Percentiles rank a stretch among this genome's conserved stretches.
Evolutionary conservation across 2,113 vertebrate genomes (phyloP).

Genomic region (Acrocephalus kingi): DNA sequence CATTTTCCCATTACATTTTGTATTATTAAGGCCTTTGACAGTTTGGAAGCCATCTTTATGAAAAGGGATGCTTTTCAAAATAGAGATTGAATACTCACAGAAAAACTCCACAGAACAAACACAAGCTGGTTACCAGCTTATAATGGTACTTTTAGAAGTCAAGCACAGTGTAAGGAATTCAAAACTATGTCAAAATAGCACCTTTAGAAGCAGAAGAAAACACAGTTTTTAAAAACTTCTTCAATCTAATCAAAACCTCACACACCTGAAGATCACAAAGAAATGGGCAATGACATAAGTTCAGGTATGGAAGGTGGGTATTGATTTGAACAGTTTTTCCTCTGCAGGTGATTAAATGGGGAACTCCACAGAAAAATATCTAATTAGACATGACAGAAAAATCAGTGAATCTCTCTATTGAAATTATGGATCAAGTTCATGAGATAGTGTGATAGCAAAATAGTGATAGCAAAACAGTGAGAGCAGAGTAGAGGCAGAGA

Average conservation of each 20-base stretch:
- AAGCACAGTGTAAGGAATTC: slow-evolving; percentile 46
- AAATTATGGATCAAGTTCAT: background rate
- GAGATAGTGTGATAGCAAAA: background rate
- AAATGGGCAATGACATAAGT: background rate
- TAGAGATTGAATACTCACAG: background rate
- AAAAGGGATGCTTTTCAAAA: background rate
- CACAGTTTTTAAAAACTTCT: background rate
- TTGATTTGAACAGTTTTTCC: background rate
- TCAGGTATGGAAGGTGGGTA: background rate
- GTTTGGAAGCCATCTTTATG: background rate
- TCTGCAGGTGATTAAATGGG: background rate
- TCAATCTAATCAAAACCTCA: background rate
- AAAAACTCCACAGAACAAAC: background rate
- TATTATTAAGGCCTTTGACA: slow-evolving; percentile 30
- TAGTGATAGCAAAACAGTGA: background rate
- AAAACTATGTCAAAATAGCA: slow-evolving; percentile 46
- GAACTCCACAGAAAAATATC: background rate
- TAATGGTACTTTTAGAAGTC: background rate
- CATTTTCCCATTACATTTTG: background rate
- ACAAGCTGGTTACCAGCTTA: background rate
- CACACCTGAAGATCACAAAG: background rate
- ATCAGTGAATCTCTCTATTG: background rate
- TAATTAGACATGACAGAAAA: background rate
- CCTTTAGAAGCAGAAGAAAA: slow-evolving; percentile 36
- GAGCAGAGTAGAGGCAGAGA: background rate